Conservation (phyloP, 2,888 invertebrate species). For the Troilus luridus region DNA sequence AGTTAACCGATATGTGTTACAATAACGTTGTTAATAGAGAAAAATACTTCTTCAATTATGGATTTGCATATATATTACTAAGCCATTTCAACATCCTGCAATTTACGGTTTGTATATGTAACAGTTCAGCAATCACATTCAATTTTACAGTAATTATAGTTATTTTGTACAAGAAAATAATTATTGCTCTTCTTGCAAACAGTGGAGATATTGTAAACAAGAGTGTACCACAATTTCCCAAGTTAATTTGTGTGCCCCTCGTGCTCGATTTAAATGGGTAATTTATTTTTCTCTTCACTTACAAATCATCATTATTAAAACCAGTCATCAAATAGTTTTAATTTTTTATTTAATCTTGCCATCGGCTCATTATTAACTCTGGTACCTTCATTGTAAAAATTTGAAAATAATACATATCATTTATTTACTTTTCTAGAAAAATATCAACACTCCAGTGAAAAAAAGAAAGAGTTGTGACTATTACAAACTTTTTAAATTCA, state of each 20-base stretch:
- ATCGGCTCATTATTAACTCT: no score
- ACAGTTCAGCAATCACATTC: background rate
- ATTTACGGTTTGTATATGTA: background rate
- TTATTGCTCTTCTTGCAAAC: background rate
- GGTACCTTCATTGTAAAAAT: no score
- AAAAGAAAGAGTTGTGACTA: no score
- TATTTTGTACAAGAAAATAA: slow-evolving; percentile 4
- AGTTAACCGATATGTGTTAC: background rate
- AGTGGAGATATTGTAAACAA: background rate
- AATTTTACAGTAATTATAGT: background rate
- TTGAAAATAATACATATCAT: no score
- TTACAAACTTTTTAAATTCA: no score
- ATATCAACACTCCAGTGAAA: no score
- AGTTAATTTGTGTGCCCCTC: background rate
- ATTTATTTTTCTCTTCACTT: no score
- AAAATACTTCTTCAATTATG: slow-evolving; percentile 9
- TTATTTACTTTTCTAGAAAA: no score
- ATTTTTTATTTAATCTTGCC: no score
- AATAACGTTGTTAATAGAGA: background rate
- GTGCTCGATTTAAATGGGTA: background rate
- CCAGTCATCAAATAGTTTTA: no score
- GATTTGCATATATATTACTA: background rate
- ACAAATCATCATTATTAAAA: no score
- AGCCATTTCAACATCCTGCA: background rate
- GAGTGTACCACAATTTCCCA: background rate